These are phyloP conservation scores for Platygyra sinensis DNA, from an alignment of 64 coral and sea anemone species.

Conservation along the genomic window DNA sequence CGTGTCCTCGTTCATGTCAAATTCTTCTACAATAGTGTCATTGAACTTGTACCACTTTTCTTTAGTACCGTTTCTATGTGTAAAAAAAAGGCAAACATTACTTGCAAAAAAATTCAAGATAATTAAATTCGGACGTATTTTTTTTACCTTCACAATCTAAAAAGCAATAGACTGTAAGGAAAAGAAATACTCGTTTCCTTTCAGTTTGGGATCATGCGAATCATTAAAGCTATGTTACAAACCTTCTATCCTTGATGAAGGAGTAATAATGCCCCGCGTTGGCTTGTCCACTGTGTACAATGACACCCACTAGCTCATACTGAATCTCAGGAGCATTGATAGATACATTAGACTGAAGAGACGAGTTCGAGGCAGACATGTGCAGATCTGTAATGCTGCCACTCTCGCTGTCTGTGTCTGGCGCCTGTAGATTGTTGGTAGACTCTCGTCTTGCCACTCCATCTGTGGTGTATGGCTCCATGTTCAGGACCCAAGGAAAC, in stretches of 20 bases:
- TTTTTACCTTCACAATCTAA: no score
- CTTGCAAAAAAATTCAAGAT: no score
- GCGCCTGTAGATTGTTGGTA: conserved; percentile 6
- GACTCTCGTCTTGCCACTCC: conserved; percentile 77
- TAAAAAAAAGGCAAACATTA: neutral
- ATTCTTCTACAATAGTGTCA: conserved; percentile 75
- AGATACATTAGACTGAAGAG: conserved; percentile 59
- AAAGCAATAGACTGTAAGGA: no score
- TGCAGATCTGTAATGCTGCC: conserved; percentile 74
- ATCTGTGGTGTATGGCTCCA: conserved; percentile 90
- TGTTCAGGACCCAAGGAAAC: conserved; percentile 74
- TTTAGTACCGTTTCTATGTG: conserved; percentile 26
- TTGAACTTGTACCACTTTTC: conserved; percentile 90
- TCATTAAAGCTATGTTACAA: neutral
- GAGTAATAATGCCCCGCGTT: conserved; percentile 94
- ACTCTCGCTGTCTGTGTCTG: conserved; percentile 68
- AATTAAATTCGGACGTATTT: no score
- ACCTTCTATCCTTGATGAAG: conserved; percentile 89
- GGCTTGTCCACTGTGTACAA: conserved; percentile 91
- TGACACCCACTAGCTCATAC: conserved; percentile 81
- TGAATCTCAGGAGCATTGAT: conserved; percentile 62
- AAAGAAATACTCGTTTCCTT: no score
- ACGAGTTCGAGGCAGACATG: conserved; percentile 59
- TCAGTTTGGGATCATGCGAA: no score
- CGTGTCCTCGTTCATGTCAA: conserved; percentile 80